Conservation (phyloP, 1,140 invertebrate species). For the Achatina immaculata region DNA sequence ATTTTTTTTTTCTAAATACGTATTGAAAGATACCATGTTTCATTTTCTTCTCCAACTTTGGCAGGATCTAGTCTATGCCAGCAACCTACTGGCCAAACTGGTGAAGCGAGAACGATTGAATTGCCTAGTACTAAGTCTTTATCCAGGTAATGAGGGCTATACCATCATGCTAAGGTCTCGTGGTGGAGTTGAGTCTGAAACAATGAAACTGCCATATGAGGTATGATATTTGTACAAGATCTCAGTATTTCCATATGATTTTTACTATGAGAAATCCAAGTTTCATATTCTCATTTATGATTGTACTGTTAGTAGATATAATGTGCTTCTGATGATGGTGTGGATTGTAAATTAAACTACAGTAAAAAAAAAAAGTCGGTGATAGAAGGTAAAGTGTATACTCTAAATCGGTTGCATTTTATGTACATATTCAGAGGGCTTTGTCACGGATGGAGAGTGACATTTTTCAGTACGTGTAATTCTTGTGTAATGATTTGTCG, state of each 20-base stretch:
- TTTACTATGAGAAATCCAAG: too few relatives aligned
- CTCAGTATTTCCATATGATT: not conserved
- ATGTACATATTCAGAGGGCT: too few relatives aligned
- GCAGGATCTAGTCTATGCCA: constrained; percentile 78
- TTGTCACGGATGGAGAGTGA: too few relatives aligned
- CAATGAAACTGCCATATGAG: constrained; percentile 73
- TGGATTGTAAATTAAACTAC: too few relatives aligned
- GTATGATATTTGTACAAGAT: constrained; percentile 47
- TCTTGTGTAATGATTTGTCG: too few relatives aligned
- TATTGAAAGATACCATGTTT: not conserved
- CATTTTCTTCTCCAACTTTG: not conserved
- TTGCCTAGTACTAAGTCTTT: constrained; percentile 90
- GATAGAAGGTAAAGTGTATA: too few relatives aligned
- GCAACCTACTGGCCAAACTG: constrained; percentile 86
- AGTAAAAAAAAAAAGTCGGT: too few relatives aligned
- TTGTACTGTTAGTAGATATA: too few relatives aligned
- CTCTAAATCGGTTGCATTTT: too few relatives aligned
- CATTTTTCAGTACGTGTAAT: too few relatives aligned
- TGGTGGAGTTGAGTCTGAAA: constrained; percentile 71
- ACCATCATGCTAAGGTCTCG: constrained; percentile 82
- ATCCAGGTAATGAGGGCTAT: constrained; percentile 92
- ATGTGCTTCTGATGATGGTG: too few relatives aligned
- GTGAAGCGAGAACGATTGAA: constrained; percentile 87
- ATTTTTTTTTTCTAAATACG: not conserved
- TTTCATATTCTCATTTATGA: too few relatives aligned